phyloP scores from a whole-genome alignment of 2,888 invertebrate genomes.

The Steinernema scapterisci region DNA sequence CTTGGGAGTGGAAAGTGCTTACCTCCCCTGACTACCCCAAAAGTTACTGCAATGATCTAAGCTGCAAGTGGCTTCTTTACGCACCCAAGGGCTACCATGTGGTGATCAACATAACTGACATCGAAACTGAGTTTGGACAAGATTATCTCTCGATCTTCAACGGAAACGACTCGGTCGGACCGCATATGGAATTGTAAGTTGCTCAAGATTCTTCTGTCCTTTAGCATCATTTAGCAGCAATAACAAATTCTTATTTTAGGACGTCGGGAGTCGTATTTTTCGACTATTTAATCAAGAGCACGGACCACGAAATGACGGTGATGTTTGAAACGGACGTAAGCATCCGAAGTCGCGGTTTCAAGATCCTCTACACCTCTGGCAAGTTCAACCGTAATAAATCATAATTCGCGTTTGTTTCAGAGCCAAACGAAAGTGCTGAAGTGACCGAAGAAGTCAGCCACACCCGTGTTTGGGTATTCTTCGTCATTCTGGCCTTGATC shows the following conservation, averaged over 20 bases:
- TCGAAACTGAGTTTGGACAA: constrained; percentile 38
- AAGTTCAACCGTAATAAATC: neutral
- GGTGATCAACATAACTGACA: constrained; percentile 39
- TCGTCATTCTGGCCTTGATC: neutral
- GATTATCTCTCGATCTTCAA: constrained; percentile 43
- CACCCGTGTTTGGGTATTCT: neutral
- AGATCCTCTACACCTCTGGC: constrained; percentile 40
- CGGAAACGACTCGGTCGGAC: constrained; percentile 38
- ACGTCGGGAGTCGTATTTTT: constrained; percentile 41
- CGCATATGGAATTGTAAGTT: constrained; percentile 39
- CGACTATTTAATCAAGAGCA: constrained; percentile 25
- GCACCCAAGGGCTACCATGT: constrained; percentile 36
- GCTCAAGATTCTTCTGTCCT: neutral
- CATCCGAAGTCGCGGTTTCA: constrained; percentile 38
- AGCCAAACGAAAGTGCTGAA: neutral
- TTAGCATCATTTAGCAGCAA: constrained; percentile 16
- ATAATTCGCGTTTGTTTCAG: neutral
- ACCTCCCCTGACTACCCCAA: constrained; percentile 29
- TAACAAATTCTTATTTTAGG: constrained; percentile 19
- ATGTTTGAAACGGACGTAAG: constrained; percentile 41
- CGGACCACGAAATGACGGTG: constrained; percentile 35
- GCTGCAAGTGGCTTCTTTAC: constrained; percentile 37
- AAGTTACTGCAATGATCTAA: constrained; percentile 32
- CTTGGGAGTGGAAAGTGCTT: constrained; percentile 37
- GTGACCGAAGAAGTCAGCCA: neutral